Percentiles rank a stretch among this genome's conserved stretches.
These are phyloP conservation scores for Plectus sambesii DNA, from an alignment of 1,140 invertebrate species.

Conservation along the genomic window DNA sequence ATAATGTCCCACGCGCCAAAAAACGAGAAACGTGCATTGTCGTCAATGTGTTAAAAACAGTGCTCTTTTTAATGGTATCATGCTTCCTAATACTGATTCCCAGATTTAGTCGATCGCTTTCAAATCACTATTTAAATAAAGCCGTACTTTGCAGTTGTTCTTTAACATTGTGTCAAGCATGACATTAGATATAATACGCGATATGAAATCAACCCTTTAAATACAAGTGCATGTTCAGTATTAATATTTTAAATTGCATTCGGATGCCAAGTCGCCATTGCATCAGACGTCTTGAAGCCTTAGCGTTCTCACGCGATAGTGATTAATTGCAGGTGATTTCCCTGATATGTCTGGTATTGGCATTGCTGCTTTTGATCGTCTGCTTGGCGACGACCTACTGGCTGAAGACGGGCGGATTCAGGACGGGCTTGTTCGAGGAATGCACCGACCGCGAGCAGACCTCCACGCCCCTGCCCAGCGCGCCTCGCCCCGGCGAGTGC, in stretches of 20 bases:
- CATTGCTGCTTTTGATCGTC: constrained; percentile 77
- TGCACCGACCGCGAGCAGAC: constrained; percentile 72
- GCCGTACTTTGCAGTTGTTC: no score
- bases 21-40: no score
- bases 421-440: constrained; percentile 80
- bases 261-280: constrained; percentile 4
- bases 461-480: constrained; percentile 66
- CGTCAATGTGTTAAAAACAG: no score
- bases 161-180: no score
- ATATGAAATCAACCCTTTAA: background rate
- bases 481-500: constrained; percentile 54
- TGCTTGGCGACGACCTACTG: constrained; percentile 80
- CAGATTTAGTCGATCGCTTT: no score
- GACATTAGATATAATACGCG: constrained; percentile 13
- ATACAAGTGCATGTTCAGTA: constrained; percentile 11
- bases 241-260: constrained; percentile 14
- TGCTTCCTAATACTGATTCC: no score
- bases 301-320: background rate
- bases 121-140: no score
- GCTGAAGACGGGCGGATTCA: constrained; percentile 70
- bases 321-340: constrained; percentile 68
- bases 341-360: constrained; percentile 82
- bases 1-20: no score
- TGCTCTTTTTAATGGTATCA: no score
- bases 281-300: background rate